Evolutionary conservation across 1,140 invertebrate genomes (phyloP), one percentile per base, ranked within the genome.

Genomic region (Hyles vespertilio): DNA sequence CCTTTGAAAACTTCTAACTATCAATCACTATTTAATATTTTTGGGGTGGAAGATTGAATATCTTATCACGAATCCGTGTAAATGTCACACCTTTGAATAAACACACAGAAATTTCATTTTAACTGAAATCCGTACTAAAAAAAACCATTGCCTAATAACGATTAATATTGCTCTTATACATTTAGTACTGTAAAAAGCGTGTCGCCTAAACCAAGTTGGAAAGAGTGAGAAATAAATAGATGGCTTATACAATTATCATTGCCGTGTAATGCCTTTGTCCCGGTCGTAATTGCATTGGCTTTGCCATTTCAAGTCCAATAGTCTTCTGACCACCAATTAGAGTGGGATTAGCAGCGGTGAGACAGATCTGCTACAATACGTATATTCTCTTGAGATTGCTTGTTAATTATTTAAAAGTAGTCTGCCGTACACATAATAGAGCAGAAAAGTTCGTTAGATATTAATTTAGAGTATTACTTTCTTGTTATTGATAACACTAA

Each of bases 271-370:
- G 54, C 56, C 11, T 43, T 34, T 51, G 50, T 51, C 50, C 34
- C 50, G 50, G 32, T 73, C 69, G 69, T 72, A 83, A 81, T 83
- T 80, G 69, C 79, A 77, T 81, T 79, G 74, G 69, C 69, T 74
- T 73, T 73, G 72, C 70, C 71, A 63, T 76, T 81, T 84, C 84
- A 79, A 78, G 75, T 84, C 75, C 77, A 84, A 87, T 87, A 79
- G 76, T 74, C 79, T 79, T 84, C 80, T 75, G 64, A 64, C 77
- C 74, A 79, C 74, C 78, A 83, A 87, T 87, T 87, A 87, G 70
- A 66, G 61, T 61, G 54, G 77, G 77, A 83, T 87, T 87, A 84
- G 73, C 69, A 64, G 61, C 70, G 67, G 70, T 67, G 61, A 54
- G 64, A 63, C 40, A 61, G 65, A 34, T 56, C 52, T 46, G 47